A percentile compares a stretch with the other conserved stretches of the same genome.
phyloP scores from a whole-genome alignment of 2,888 invertebrate genomes.

The Augochlorella aurata region DNA sequence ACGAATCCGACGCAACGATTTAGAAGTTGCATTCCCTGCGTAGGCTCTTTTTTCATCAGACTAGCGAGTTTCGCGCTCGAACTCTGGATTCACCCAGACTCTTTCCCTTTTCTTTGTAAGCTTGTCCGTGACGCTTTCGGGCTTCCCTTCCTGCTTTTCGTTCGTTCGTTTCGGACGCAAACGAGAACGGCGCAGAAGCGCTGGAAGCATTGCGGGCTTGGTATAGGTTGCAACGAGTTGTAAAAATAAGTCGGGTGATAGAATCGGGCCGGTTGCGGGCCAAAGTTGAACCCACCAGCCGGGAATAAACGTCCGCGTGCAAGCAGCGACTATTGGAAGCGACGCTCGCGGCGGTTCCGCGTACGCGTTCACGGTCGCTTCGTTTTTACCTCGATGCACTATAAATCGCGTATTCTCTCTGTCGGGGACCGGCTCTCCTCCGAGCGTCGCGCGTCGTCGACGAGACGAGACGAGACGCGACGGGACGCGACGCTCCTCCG shows the following conservation, averaged over 20 bases:
- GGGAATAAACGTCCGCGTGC: conserved; percentile 1
- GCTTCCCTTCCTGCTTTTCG: no score
- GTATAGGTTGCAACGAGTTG: background rate
- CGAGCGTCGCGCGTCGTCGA: background rate
- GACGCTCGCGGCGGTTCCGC: conserved; percentile 36
- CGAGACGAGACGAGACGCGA: background rate
- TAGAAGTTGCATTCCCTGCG: no score
- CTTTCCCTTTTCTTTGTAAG: no score
- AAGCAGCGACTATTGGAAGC: conserved; percentile 22
- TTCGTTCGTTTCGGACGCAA: no score
- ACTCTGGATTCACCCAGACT: no score
- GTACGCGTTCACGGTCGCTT: conserved; percentile 47
- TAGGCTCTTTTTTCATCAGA: no score
- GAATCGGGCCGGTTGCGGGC: background rate
- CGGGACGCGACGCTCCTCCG: background rate
- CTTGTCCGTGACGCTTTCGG: no score
- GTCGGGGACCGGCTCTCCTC: background rate
- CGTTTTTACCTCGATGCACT: conserved; percentile 42
- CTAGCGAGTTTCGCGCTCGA: no score
- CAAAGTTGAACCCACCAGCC: conserved; percentile 37
- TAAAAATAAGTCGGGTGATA: conserved; percentile 12
- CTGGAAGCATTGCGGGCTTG: no score
- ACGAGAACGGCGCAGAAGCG: no score
- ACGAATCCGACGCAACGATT: no score
- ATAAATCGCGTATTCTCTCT: conserved; percentile 20